These are phyloP conservation scores for Ectropis grisescens DNA, from an alignment of 1,140 invertebrate genomes.

Conservation along the genomic window DNA sequence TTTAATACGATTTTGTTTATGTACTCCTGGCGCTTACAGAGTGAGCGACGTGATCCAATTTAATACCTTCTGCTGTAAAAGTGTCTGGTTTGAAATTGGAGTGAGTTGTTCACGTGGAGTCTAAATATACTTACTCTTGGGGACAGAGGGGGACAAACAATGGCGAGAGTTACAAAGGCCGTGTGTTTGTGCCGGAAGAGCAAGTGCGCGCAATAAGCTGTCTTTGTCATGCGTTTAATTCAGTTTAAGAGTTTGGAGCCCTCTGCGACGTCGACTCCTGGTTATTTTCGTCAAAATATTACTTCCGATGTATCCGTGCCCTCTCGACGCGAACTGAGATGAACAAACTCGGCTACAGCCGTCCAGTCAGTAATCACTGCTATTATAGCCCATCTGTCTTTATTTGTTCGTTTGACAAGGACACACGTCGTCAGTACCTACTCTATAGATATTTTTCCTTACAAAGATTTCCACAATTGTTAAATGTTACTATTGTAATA, in stretches of 20 bases:
- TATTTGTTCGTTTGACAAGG: no score
- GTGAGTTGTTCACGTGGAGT: constrained; percentile 6
- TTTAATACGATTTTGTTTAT: no score
- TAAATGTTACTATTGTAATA: no score
- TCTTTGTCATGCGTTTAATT: constrained; percentile 36
- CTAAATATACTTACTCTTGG: constrained; percentile 15
- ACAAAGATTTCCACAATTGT: no score
- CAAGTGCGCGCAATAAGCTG: constrained; percentile 20
- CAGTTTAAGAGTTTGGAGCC: constrained; percentile 27
- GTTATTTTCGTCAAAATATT: constrained; percentile 17
- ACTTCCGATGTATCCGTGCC: constrained; percentile 11
- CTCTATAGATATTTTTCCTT: no score
- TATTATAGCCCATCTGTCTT: no score
- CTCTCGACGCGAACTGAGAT: no score
- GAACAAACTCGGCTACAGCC: no score
- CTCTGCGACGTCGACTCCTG: constrained; percentile 8
- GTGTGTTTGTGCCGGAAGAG: constrained; percentile 15
- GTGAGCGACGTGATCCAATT: constrained; percentile 19
- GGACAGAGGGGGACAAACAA: constrained; percentile 17
- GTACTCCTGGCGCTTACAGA: no score
- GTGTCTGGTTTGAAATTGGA: constrained; percentile 9
- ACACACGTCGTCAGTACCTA: no score
- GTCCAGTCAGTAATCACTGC: no score
- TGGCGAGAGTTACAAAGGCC: constrained; percentile 18
- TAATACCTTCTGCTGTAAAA: constrained; percentile 13